These are phyloP conservation scores for Palaemon carinicauda DNA, from an alignment of 1,140 invertebrate genomes.

Conservation along the genomic window DNA sequence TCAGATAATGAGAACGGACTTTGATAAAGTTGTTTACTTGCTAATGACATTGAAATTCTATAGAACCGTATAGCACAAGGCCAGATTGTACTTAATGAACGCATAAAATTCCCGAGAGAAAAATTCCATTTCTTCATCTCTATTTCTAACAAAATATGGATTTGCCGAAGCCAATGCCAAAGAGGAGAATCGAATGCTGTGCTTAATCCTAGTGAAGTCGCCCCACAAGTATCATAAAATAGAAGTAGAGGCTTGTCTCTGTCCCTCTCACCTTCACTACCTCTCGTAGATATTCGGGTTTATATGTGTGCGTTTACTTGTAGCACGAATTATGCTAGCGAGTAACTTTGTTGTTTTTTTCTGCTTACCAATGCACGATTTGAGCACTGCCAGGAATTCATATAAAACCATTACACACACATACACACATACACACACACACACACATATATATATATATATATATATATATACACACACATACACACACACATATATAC, in stretches of 20 bases:
- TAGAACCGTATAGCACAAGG: too few species aligned
- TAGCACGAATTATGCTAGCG: too few species aligned
- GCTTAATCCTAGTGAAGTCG: slow-evolving; percentile 43
- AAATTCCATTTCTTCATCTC: not conserved
- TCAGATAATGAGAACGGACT: too few species aligned
- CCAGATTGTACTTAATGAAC: too few species aligned
- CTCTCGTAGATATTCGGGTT: not conserved
- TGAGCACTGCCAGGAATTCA: too few species aligned
- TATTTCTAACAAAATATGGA: not conserved
- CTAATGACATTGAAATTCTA: too few species aligned
- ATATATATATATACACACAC: not conserved
- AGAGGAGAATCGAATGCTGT: not conserved
- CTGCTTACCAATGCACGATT: too few species aligned
- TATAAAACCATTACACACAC: not conserved
- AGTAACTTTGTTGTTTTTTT: too few species aligned
- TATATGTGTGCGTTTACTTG: not conserved
- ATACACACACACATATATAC: not conserved
- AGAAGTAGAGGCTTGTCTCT: not conserved
- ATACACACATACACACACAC: not conserved
- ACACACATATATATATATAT: not conserved
- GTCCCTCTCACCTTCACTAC: not conserved
- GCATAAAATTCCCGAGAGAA: too few species aligned
- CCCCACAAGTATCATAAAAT: slow-evolving; percentile 43
- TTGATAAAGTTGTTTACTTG: too few species aligned
- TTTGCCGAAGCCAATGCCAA: not conserved